Evolutionary conservation across 2,797 vertebrate genomes (phyloP).

Genomic region (Triplophysa yarkandensis): DNA sequence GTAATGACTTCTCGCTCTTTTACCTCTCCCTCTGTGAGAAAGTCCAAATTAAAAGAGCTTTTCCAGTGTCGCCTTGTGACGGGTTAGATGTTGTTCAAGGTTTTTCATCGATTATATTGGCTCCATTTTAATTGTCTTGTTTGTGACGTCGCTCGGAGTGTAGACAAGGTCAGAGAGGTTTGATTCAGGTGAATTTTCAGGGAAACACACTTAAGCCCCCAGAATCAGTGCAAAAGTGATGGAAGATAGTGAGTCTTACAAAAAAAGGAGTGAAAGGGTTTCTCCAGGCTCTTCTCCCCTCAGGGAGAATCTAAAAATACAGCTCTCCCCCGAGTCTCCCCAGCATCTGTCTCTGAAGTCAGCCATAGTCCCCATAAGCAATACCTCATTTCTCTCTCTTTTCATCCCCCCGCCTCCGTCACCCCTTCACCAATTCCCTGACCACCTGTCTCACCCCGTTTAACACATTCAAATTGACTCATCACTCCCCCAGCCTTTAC

Average conservation of each 20-base stretch:
- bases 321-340: constrained; percentile 51
- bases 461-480: constrained; percentile 47
- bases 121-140: not conserved
- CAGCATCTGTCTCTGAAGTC: constrained; percentile 50
- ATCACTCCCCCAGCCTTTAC: constrained; percentile 27
- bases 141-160: not conserved
- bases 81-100: not conserved
- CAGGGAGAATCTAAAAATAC: constrained; percentile 64
- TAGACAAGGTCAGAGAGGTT: not conserved
- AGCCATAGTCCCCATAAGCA: not conserved
- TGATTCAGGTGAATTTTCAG: constrained; percentile 4
- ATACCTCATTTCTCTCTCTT: constrained; percentile 7
- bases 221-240: not conserved
- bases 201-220: constrained; percentile 12
- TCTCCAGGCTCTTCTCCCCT: constrained; percentile 56
- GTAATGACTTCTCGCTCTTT: not conserved
- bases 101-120: not conserved
- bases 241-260: constrained; percentile 19
- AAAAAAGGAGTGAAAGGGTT: constrained; percentile 31
- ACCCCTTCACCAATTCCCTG: constrained; percentile 30
- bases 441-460: constrained; percentile 29
- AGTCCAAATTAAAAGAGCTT: not conserved
- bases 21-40: not conserved
- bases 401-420: constrained; percentile 12
- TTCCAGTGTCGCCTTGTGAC: not conserved